Evolutionary conservation across 2,888 invertebrate species (phyloP), one percentile per base, ranked within the genome.

Genomic region (Lomographa bimaculata): DNA sequence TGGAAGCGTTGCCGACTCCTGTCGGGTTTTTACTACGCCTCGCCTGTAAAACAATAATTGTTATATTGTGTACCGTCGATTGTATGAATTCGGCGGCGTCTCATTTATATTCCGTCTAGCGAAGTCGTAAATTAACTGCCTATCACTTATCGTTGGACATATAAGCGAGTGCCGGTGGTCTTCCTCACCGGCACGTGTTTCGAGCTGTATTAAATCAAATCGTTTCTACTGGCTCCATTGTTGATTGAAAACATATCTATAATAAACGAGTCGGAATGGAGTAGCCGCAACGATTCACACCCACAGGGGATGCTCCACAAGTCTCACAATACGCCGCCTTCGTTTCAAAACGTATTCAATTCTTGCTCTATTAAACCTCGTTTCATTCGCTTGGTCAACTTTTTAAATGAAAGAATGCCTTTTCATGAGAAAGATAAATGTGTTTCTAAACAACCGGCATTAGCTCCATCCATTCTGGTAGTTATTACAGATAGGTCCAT

Each of bases 101-200:
- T 80, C 68, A 79, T 81, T 81, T 63, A 64, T 73, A 80, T 79
- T 74, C 79, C 48, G 53, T 50, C 50, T 56, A 50, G 66, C 62
- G 55, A 50, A 30, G 59, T 61, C 64, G 67, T 78, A 74, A 80
- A 82, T 81, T 77, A 71, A 66, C 63, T 62, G 60, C 44, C 64
- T 56, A 63, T 75, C 68, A 70, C 66, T 64, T 59, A 61, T 57
- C 43, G 39, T 50, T n/a, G 48, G 37, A 16, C 41, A 24, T 33
- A 10, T 33, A 26, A 42, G 12, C 20, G 28, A 41, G 40, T 43
- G 30, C 37, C 30, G 47, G 47, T 47, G 46, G 53, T 47, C 47
- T 47, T 42, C 41, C 21, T 23, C 41, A 12, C 30, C 10, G 34
- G 48, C 58, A 57, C 59, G 57, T 56, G 51, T 51, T 42, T 21